Base-by-base conservation (phyloP, 2,888 invertebrate species). In the Conus canariensis region DNA sequence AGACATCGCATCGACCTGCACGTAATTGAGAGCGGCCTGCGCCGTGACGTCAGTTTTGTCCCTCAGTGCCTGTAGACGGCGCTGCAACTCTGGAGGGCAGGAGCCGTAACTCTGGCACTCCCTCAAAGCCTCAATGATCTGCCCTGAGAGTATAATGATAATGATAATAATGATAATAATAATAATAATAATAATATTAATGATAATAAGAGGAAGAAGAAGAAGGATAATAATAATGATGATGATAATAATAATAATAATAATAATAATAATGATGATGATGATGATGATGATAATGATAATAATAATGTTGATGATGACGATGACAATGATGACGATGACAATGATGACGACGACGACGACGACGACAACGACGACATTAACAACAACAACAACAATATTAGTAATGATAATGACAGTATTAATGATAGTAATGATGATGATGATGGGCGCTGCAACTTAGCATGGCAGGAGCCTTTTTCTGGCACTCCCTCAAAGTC, bases 21-120 rank as follows among this genome's bases (percentile, higher is more conserved):
- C 82, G 22, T 94, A 94, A 0, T 93, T 93, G 16, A 94, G 82
- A 14, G 94, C 94, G 12, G 92, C 90, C n/a, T 92, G 90, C 19
- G 93, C 92, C 4, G 94, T 93, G 45, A 89, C 91, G 6, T 92
- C 91, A 0, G 94, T 90, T 25, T 89, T 90, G 19, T 92, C 92
- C 16, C 92, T 22, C 16, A 91, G 45, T 10, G 89, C 56, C n/a
- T 92, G 85, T 22, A 91, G 90, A 12, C 90, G 87, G 64, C 60
- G 70, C 22, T 85, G 67, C 7, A 91, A 45, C 8, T 83, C 85
- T 16, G 90, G 86, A 0, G 85, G 67, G 59, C 90, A 90, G 16
- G 70, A 19, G 67, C 22, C 19, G 67, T 91, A 58, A 59, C 86
- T 87, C 25, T 90, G 74, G 82, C 94, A 94, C 45, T 93, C 91